Base-by-base conservation (phyloP, 2,888 invertebrate genomes). In the Trachelus tabidus region DNA sequence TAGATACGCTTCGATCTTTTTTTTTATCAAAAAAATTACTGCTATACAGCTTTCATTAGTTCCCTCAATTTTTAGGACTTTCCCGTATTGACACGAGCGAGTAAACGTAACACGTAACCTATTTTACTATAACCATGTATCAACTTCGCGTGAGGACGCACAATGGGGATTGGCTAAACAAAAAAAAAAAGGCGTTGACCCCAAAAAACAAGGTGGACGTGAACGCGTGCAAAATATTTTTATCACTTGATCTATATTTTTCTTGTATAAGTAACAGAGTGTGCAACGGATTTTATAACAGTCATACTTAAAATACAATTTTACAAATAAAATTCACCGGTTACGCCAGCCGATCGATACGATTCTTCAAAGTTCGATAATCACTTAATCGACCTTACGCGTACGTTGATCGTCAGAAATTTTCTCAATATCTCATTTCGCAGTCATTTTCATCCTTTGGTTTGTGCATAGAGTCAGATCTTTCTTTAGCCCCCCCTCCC, bases 1-100 rank as follows among this genome's bases (percentile, higher is more conserved):
- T 0, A 23, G 23, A 23, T 56, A 23, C 23, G 1, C 2, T 2
- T 56, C 23, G 6, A 23, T 9, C 6, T 23, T 23, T 23, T 23
- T 40, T 6, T 56, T 23, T 6, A 0, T 23, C 2, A 2, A 2
- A 23, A 23, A 56, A 23, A 56, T 56, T 15, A 56, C 2, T 31
- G 68, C 34, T 73, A 76, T 40, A 68, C 34, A 34, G 76, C 74
- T 69, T 73, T 37, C 68, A 76, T 79, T 74, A 74, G 76, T 69
- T 76, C 56, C 76, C 56, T 56, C 56, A 9, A 56, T 23, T 56
- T 23, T 23, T 23, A 23, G 23, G 56, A 56, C 56, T 56, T 9
- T 56, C 56, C 1, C 56, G 23, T 23, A 56, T 56, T 23, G 56
- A 23, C 56, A 56, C 56, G 23, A 56, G 56, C 56, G 23, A 56